Base-by-base conservation (phyloP, 2,113 vertebrate species). In the Triplophysa siluroides region DNA sequence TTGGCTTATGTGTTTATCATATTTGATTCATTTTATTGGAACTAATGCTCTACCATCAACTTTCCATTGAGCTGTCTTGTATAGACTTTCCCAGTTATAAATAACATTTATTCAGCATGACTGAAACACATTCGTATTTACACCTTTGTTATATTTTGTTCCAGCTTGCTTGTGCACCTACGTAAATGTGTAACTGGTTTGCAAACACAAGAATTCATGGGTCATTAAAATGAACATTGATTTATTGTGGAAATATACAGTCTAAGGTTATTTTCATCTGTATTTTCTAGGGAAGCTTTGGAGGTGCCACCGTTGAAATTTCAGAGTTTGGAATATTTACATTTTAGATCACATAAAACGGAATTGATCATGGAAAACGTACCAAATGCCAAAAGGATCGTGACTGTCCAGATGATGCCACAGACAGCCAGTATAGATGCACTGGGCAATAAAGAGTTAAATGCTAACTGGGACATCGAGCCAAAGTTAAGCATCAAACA, bases 301-400 rank as follows among this genome's bases (percentile, higher is more conserved):
- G 24, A 65, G 29, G n/a, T 50, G 50, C 66, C 52, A 71, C 26
- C 43, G 61, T 61, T 45, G 26, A 63, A 60, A 80, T 81, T 88
- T 54, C 52, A 78, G 4, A 26, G 13, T 71, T 29, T 76, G 73
- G 41, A 76, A 65, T 65, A 77, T 77, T 54, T 29, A 82, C 90
- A 87, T 88, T 88, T 85, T 90, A 81, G 78, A n/a, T 72, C 75
- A 76, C 80, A 84, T 78, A 78, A 64, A 81, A 8, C 79, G 83
- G 56, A 33, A 81, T 81, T 87, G 90, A 92, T 23, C 92, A 94
- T 95, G 93, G 93, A 90, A 85, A 98, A 96, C 89, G 95, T 96
- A 88, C 94, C 95, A 69, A 95, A 96, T 87, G 93, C 95, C 85
- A 93, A 95, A 88, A 93, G 94, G 87, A 92, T 95, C 67, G 91